Base-by-base conservation (phyloP, 1,140 invertebrate species). In the Cotesia typhae region DNA sequence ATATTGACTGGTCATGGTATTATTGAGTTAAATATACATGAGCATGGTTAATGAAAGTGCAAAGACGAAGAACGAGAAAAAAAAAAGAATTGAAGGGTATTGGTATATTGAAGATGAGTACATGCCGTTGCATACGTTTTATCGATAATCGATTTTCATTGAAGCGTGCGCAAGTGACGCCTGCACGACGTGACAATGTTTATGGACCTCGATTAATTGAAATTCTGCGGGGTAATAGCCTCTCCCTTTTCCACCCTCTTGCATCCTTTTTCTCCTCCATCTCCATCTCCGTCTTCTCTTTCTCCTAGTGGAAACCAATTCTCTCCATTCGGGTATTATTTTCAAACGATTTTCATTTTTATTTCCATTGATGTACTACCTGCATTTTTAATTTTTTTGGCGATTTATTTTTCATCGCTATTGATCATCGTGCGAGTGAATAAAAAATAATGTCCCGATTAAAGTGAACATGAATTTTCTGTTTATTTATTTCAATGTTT, bases 171-270 rank as follows among this genome's bases (percentile, higher is more conserved):
- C 52, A 51, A 51, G 63, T 61, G 70, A 71, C 47, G 63, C 61
- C 60, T 47, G 41, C 41, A 64, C 70, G 51, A 53, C 51, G 70
- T 55, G 70, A 65, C 70, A 65, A 65, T 71, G 70, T 71, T 71
- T 71, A 71, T 71, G 53, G 70, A 71, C 70, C 51, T 55, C 51
- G 61, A 71, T 71, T 71, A 71, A 71, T 71, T 64, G 70, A 71
- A 71, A 71, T 71, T 65, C 41, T 65, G 63, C 17, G 37, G 9
- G 41, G 63, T 65, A 65, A 65, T 65, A 65, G 41, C 41, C 41
- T 52, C 41, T 64, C 60, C 20, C 41, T 6, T 6, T 9, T 10
- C 17, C 41, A 51, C 14, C 38, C 36, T 17, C 41, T 47, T 37
- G 35, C 51, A 64, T 38, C 41, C 37, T 47, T 37, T 47, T 64